A percentile compares a stretch with the other conserved stretches of the same genome.
These are phyloP conservation scores for Archaeoteleia sp. DNA, from an alignment of 2,888 invertebrate species.

Conservation along the genomic window DNA sequence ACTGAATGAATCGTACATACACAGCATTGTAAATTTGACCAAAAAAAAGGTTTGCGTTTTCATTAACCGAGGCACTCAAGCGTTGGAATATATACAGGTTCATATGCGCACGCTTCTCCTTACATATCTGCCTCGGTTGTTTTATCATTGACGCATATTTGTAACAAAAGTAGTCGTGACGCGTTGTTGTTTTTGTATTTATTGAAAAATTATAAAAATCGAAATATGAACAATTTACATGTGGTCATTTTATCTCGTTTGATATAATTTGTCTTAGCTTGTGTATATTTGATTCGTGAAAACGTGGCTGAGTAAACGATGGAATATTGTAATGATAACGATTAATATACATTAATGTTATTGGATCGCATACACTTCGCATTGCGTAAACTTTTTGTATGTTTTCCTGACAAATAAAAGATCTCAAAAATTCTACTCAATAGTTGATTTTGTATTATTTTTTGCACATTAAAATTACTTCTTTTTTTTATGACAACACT, in stretches of 20 bases:
- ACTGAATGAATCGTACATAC: conserved; percentile 13
- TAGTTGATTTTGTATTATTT: conserved; percentile 2
- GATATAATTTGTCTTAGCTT: too few species aligned
- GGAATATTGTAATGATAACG: conserved; percentile 52
- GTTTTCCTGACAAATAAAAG: conserved; percentile 69
- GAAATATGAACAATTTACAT: too few species aligned
- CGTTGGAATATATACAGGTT: conserved; percentile 10
- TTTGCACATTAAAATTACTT: too few species aligned
- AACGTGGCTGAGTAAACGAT: conserved; percentile 47
- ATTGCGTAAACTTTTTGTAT: conserved; percentile 69
- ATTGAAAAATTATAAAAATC: conserved; percentile 23
- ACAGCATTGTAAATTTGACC: not conserved
- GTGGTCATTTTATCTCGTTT: too few species aligned
- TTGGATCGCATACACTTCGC: conserved; percentile 64
- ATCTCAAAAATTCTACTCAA: conserved; percentile 64
- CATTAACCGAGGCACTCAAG: conserved; percentile 31
- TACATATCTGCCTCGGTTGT: conserved; percentile 21
- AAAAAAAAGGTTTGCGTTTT: conserved; percentile 17
- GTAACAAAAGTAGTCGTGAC: conserved; percentile 1
- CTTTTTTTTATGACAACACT: too few species aligned
- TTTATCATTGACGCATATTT: not conserved
- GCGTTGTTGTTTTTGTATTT: not conserved
- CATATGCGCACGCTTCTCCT: conserved; percentile 36
- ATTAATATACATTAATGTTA: conserved; percentile 61
- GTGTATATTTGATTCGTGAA: too few species aligned